These are phyloP conservation scores for Aphis craccivora DNA, from an alignment of 1,140 invertebrate species.

Conservation along the genomic window DNA sequence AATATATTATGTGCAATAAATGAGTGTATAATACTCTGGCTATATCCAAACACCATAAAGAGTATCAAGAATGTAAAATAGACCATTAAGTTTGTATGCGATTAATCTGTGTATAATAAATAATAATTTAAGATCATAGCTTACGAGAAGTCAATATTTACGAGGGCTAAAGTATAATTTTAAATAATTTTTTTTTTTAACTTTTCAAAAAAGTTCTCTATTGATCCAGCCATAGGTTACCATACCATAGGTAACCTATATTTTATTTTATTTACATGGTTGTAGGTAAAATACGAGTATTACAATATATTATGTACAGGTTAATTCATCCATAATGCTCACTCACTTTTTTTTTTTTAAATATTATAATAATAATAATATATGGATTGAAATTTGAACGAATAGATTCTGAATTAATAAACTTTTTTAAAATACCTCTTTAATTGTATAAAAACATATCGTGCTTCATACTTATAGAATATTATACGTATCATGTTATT, in stretches of 20 bases:
- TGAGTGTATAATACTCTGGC: neutral
- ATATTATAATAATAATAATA: too few relatives aligned
- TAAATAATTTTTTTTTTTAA: neutral
- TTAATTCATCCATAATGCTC: neutral
- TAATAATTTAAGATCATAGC: neutral
- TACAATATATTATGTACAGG: neutral
- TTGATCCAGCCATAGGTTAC: neutral
- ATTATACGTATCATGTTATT: neutral
- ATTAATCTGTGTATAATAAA: neutral
- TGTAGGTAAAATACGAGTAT: neutral
- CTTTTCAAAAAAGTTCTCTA: neutral
- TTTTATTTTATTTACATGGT: neutral
- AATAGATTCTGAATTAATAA: neutral
- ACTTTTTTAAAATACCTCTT: neutral
- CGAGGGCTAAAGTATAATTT: neutral
- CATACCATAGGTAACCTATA: neutral
- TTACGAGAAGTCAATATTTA: neutral
- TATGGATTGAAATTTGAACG: neutral
- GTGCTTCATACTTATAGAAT: neutral
- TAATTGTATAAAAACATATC: neutral
- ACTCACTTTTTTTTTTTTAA: neutral
- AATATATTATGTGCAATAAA: neutral
- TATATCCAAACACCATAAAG: neutral
- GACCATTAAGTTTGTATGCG: neutral
- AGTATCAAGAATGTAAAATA: neutral